These are phyloP conservation scores for Chlorops oryzae DNA, from an alignment of 1,140 invertebrate genomes.

Conservation along the genomic window DNA sequence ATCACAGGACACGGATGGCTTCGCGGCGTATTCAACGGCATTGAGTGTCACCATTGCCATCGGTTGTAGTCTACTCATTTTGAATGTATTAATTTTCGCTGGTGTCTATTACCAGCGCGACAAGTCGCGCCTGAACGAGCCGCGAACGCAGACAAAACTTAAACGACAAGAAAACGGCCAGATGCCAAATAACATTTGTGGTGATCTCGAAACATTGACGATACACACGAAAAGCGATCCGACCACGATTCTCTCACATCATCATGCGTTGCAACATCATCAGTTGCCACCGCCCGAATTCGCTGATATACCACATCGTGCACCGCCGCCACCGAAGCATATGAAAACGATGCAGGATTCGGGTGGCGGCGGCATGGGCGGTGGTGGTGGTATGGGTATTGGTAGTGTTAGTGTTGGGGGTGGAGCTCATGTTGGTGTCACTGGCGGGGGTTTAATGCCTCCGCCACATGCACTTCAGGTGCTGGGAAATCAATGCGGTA, in stretches of 20 bases:
- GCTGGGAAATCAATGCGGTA: conserved; percentile 56
- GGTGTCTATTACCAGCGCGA: conserved; percentile 91
- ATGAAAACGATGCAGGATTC: conserved; percentile 58
- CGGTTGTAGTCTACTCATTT: conserved; percentile 79
- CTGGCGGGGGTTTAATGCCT: conserved; percentile 52
- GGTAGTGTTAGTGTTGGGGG: not conserved
- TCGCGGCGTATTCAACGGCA: conserved; percentile 80
- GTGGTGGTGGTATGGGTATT: conserved; percentile 24
- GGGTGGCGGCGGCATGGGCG: conserved; percentile 57
- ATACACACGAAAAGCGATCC: conserved; percentile 63
- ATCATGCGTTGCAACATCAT: conserved; percentile 65
- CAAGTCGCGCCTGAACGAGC: conserved; percentile 64
- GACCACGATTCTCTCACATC: conserved; percentile 60
- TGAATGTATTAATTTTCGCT: conserved; percentile 89
- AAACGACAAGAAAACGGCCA: conserved; percentile 76
- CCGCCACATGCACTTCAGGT: conserved; percentile 61
- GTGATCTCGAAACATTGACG: conserved; percentile 64
- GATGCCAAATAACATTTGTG: conserved; percentile 77
- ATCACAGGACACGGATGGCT: conserved; percentile 71
- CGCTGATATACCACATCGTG: conserved; percentile 64
- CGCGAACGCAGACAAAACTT: conserved; percentile 54
- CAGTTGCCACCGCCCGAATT: conserved; percentile 72
- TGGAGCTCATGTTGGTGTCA: conserved; percentile 12
- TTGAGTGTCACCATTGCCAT: conserved; percentile 90
- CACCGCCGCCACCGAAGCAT: conserved; percentile 68